A percentile compares a stretch with the other conserved stretches of the same genome.
These are phyloP conservation scores for Sphenodon punctatus DNA, from an alignment of 2,797 vertebrate genomes.

Conservation along the genomic window DNA sequence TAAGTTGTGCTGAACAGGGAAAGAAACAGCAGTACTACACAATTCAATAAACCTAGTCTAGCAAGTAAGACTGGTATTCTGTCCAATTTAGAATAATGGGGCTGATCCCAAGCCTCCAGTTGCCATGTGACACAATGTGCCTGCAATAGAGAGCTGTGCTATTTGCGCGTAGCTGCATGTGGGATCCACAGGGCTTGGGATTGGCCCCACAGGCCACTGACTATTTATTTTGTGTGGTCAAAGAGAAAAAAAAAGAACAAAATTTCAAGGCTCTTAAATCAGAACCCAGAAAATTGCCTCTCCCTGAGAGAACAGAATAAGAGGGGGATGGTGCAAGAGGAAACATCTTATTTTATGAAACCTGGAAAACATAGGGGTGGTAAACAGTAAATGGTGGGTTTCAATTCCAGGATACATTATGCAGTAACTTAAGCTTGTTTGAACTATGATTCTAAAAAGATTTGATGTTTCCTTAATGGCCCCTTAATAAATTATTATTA, in stretches of 20 bases:
- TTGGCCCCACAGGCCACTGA: background rate
- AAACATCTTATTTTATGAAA: slow-evolving; percentile 40
- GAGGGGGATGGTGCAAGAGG: background rate
- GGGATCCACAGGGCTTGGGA: no score
- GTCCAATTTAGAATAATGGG: no score
- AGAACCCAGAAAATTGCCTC: slow-evolving; percentile 16
- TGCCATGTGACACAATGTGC: no score
- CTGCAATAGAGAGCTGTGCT: no score
- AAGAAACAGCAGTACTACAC: background rate
- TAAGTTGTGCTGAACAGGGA: background rate
- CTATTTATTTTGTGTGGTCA: background rate
- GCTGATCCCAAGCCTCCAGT: no score
- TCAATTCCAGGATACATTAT: slow-evolving; percentile 34
- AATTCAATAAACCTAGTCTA: background rate
- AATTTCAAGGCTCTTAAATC: background rate
- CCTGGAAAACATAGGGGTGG: slow-evolving; percentile 31
- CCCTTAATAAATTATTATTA: background rate
- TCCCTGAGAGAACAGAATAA: background rate
- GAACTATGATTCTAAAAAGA: background rate
- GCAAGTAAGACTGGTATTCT: background rate
- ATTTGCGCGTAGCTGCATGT: no score
- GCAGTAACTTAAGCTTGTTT: slow-evolving; percentile 19
- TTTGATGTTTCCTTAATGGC: slow-evolving; percentile 3
- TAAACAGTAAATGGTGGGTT: slow-evolving; percentile 17
- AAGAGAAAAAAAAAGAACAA: background rate